Percentiles rank a stretch among this genome's conserved stretches.
Evolutionary conservation across 2,888 invertebrate genomes (phyloP).

Genomic region (Xestia c-nigrum): DNA sequence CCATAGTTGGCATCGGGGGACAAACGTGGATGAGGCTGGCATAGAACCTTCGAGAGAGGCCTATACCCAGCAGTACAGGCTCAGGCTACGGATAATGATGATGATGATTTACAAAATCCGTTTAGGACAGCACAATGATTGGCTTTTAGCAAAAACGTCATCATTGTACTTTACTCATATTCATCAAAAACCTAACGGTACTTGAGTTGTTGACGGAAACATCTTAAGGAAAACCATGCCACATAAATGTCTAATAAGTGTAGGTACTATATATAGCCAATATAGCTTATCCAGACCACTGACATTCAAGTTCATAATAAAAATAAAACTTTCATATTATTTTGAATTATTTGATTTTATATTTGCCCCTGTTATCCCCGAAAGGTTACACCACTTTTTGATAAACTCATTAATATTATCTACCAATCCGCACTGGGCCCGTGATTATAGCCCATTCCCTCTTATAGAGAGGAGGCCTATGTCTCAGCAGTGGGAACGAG

Average conservation of each 20-base stretch:
- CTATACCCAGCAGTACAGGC: too few species aligned
- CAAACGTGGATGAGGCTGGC: too few species aligned
- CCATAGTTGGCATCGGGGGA: too few species aligned
- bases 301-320: neutral
- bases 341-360: neutral
- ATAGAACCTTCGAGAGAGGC: too few species aligned
- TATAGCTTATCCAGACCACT: neutral
- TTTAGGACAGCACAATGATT: neutral
- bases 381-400: neutral
- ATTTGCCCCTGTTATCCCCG: neutral
- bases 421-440: too few species aligned
- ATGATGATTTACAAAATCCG: neutral
- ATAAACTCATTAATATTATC: too few species aligned
- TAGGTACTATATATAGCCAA: neutral
- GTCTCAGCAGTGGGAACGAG: too few species aligned
- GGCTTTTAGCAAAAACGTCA: neutral
- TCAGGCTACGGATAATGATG: too few species aligned
- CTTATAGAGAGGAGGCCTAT: too few species aligned
- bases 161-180: neutral
- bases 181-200: neutral
- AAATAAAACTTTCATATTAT: neutral
- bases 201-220: constrained; percentile 29
- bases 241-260: neutral
- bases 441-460: too few species aligned
- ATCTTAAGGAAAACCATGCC: constrained; percentile 32